Evolutionary conservation across 2,888 invertebrate genomes (phyloP), one percentile per base, ranked within the genome.

Genomic region (Petrolisthes manimaculis): DNA sequence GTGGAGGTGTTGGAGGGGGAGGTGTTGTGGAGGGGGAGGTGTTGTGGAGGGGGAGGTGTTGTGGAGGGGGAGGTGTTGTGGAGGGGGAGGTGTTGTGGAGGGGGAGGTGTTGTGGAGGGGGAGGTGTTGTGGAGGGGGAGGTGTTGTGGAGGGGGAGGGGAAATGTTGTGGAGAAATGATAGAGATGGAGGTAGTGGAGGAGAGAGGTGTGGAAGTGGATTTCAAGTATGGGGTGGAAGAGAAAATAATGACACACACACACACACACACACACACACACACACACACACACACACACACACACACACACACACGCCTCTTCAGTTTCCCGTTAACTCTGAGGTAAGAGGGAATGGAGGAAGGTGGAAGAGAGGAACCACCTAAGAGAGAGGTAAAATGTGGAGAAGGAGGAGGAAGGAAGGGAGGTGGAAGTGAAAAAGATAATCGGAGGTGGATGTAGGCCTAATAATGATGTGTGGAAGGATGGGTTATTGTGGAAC

Each of bases 251-350:
- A 18, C 18, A 61, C 61, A 12, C 61, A 61, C 9, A 12, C 12
- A 61, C 61, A 61, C 9, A 61, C 61, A 61, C 61, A 61, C 61
- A 61, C 61, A 61, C 61, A 61, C 61, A 61, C 61, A 61, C 61
- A 61, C 61, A 61, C 61, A 61, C 61, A 61, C 61, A 61, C 61
- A 61, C 61, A 61, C 61, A 61, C 61, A 61, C 61, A 61, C 61
- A 61, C 61, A 61, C 61, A 61, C 61, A 61, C 61, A 61, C 61
- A 61, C 61, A 61, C 61, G 14, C 61, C 61, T 61, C 1, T 9
- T 18, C 9, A 9, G 61, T 61, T 18, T 61, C 61, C 61, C 61
- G 61, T 61, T 61, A 9, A 12, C 61, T 61, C 61, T 18, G 61
- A 61, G 9, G 61, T 61, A 18, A 61, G 61, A 61, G 61, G 18